Base-by-base conservation (phyloP, 2,888 invertebrate genomes). In the Ophraella communa region DNA sequence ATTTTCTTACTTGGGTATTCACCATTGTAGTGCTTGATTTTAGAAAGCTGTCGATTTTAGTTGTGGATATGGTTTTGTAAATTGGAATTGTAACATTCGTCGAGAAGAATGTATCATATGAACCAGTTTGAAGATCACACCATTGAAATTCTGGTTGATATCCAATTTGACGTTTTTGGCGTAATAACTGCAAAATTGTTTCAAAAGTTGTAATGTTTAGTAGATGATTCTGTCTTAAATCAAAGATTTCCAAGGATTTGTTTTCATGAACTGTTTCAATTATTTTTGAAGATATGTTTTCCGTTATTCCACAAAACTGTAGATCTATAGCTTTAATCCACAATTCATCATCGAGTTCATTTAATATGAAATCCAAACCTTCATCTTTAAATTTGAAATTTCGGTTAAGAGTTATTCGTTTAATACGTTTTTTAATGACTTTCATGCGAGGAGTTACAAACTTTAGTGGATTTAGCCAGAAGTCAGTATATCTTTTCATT, bases 321-420 rank as follows among this genome's bases (percentile, higher is more conserved):
- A 92, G 81, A 76, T 93, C 93, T 56, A 93, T 75, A 0, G 90
- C 93, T 83, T 91, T 92, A 20, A 93, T 86, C 93, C 93, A 93
- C 54, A 91, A 84, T 78, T 92, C 93, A 76, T 93, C 93, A 53
- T 88, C 86, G 3, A 93, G 83, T 17, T 89, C 88, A 35, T 91
- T 89, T 0, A 91, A 80, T 33, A 93, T 85, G 18, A 84, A 80
- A 27, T 79, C 76, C 0, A 88, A 81, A 0, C 91, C 93, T 0
- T 82, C 82, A 77, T 93, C 91, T 0, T 88, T 87, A 11, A 93
- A 81, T 65, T 84, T 84, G 0, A 87, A 86, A 81, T 93, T 93
- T 33, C 86, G 86, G 73, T 92, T 91, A 17, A 93, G 76, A 0
- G 88, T 86, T 64, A 94, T 84, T 42, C 89, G 84, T 52, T 91